Evolutionary conservation across 1,140 invertebrate genomes (phyloP).

Genomic region (Amphibalanus amphitrite): DNA sequence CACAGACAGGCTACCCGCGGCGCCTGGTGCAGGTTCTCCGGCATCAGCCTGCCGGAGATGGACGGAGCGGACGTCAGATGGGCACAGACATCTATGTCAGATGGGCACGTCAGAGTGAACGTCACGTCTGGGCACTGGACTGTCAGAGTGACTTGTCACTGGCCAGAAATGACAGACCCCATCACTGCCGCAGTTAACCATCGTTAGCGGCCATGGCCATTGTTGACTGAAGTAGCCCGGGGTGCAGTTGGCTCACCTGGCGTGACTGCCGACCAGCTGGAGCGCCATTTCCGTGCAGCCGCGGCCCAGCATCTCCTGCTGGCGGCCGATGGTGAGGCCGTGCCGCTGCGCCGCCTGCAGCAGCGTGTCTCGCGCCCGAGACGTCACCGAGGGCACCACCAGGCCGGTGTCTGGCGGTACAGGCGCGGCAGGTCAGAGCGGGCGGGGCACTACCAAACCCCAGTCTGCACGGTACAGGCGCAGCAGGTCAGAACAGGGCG

Average conservation of each 20-base stretch:
- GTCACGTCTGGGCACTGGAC: too few relatives aligned
- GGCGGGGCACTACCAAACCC: conserved; percentile 46
- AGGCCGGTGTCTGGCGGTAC: conserved; percentile 36
- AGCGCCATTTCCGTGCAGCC: conserved; percentile 59
- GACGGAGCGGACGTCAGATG: too few relatives aligned
- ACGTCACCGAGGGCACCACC: conserved; percentile 53
- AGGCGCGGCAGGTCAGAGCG: conserved; percentile 45
- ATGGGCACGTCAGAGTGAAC: too few relatives aligned
- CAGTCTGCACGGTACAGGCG: conserved; percentile 46
- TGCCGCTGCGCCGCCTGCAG: conserved; percentile 30
- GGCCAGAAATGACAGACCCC: too few relatives aligned
- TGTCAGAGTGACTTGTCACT: too few relatives aligned
- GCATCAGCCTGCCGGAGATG: conserved; percentile 42
- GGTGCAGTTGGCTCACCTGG: conserved; percentile 21
- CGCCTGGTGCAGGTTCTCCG: conserved; percentile 62
- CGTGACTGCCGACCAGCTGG: conserved; percentile 54
- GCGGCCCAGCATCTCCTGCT: conserved; percentile 53
- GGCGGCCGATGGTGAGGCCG: conserved; percentile 39
- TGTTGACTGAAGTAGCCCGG: too few relatives aligned
- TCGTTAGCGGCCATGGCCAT: too few relatives aligned
- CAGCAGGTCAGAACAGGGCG: too few relatives aligned
- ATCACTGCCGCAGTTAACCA: too few relatives aligned
- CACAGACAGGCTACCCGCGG: conserved; percentile 57
- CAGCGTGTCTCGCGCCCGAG: conserved; percentile 42
- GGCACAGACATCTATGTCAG: too few relatives aligned